These are phyloP conservation scores for Bicyclus anynana DNA, from an alignment of 1,140 invertebrate genomes.

Conservation along the genomic window DNA sequence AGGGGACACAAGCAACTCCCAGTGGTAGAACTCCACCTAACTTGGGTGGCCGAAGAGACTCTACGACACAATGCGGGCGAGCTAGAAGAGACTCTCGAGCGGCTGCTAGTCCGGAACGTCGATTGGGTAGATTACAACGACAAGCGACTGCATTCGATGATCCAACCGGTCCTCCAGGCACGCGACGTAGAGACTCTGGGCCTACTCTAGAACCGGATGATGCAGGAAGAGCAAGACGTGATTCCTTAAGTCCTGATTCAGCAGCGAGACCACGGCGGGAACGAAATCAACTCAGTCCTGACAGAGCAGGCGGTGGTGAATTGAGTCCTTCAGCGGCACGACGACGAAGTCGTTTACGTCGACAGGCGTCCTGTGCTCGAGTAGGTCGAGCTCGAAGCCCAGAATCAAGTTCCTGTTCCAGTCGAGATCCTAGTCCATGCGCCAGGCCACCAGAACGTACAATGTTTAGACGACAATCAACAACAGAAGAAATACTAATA, in stretches of 20 bases:
- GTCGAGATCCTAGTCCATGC: slow-evolving; percentile 85
- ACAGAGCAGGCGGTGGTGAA: slow-evolving; percentile 83
- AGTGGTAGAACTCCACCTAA: slow-evolving; percentile 77
- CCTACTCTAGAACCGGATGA: slow-evolving; percentile 89
- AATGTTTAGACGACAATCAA: slow-evolving; percentile 89
- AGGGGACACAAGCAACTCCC: slow-evolving; percentile 76
- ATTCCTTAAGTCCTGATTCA: slow-evolving; percentile 92
- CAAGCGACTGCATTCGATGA: slow-evolving; percentile 94
- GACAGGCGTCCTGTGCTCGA: slow-evolving; percentile 87
- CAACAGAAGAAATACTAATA: slow-evolving; percentile 94
- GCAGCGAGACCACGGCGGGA: slow-evolving; percentile 84
- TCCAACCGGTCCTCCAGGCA: slow-evolving; percentile 83
- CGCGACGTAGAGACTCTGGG: slow-evolving; percentile 82
- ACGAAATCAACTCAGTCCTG: slow-evolving; percentile 87
- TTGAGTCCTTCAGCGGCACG: slow-evolving; percentile 82
- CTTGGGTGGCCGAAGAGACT: slow-evolving; percentile 84
- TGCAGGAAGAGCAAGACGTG: slow-evolving; percentile 84
- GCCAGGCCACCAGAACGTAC: slow-evolving; percentile 81
- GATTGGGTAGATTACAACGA: slow-evolving; percentile 85
- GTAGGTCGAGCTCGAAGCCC: slow-evolving; percentile 80
- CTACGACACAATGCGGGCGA: slow-evolving; percentile 87
- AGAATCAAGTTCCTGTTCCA: slow-evolving; percentile 86
- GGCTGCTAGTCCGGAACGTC: slow-evolving; percentile 83
- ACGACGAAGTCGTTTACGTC: slow-evolving; percentile 81
- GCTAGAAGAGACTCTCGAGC: slow-evolving; percentile 83